Percentiles rank a stretch among this genome's conserved stretches.
Evolutionary conservation across 2,797 vertebrate genomes (phyloP).

Genomic region (Odontamblyopus rebecca): DNA sequence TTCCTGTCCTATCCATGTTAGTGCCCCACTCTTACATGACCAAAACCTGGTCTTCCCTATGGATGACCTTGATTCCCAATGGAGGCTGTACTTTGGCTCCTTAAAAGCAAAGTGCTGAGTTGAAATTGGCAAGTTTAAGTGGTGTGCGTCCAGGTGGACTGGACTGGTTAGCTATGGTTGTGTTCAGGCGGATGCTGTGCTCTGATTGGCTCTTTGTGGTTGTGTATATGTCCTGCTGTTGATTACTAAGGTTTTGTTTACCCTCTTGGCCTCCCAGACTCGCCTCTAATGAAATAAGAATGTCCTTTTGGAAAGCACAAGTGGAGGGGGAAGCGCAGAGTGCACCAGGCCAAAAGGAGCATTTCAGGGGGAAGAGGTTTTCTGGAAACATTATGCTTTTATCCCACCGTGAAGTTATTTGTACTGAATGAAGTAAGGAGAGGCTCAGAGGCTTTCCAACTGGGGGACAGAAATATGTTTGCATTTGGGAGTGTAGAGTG

Average conservation of each 20-base stretch:
- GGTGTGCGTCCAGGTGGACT: constrained; percentile 56
- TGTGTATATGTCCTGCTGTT: constrained; percentile 66
- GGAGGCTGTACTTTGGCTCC: constrained; percentile 39
- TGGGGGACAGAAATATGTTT: constrained; percentile 66
- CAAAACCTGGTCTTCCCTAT: constrained; percentile 30
- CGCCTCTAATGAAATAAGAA: constrained; percentile 76
- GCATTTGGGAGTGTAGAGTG: constrained; percentile 28
- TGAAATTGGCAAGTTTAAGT: constrained; percentile 49
- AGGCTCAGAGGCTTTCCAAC: constrained; percentile 63
- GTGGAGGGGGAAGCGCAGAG: constrained; percentile 58
- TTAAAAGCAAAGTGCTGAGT: constrained; percentile 52
- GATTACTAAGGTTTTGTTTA: constrained; percentile 73
- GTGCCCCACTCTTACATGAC: background rate
- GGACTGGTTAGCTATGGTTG: constrained; percentile 48
- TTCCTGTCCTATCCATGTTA: background rate
- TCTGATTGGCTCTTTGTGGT: constrained; percentile 58
- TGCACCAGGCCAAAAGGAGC: constrained; percentile 56
- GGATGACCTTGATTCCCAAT: constrained; percentile 39
- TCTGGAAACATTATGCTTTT: constrained; percentile 73
- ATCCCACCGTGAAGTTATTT: constrained; percentile 75
- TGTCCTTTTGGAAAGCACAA: constrained; percentile 68
- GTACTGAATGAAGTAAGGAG: constrained; percentile 70
- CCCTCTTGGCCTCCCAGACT: constrained; percentile 67
- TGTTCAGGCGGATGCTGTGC: constrained; percentile 39
- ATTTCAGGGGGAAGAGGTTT: constrained; percentile 50